Evolutionary conservation across 2,797 vertebrate species (phyloP).

Genomic region (Lacerta viridis): DNA sequence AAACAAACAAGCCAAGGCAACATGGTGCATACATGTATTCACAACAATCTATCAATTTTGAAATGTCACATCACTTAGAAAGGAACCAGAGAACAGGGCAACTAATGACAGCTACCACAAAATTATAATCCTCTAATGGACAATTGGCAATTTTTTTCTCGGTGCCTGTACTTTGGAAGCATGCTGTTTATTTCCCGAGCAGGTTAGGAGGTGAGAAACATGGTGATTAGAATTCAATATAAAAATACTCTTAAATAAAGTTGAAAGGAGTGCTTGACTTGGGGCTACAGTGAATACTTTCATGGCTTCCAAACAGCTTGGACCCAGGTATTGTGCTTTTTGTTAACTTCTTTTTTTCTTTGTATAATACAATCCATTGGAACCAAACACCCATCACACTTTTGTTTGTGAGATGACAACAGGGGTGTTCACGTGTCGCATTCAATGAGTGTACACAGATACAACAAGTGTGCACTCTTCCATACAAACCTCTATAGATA

Average conservation of each 20-base stretch:
- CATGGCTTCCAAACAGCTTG: slow-evolving; percentile 52
- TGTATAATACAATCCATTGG: neutral
- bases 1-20: slow-evolving; percentile 32
- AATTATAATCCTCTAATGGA: slow-evolving; percentile 59
- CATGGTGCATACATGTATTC: neutral
- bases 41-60: slow-evolving; percentile 42
- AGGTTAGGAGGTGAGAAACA: slow-evolving; percentile 70
- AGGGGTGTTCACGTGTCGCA: neutral
- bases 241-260: slow-evolving; percentile 71
- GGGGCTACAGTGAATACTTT: slow-evolving; percentile 47
- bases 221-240: slow-evolving; percentile 69
- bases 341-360: neutral
- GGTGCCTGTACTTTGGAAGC: slow-evolving; percentile 43
- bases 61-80: slow-evolving; percentile 53
- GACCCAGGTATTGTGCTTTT: slow-evolving; percentile 15
- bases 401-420: neutral
- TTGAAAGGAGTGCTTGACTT: slow-evolving; percentile 62
- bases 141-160: slow-evolving; percentile 68
- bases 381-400: neutral
- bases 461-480: no score
- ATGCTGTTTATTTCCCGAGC: slow-evolving; percentile 69
- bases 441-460: no score
- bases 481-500: no score
- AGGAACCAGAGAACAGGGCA: slow-evolving; percentile 30
- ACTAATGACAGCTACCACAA: slow-evolving; percentile 61